Conservation (phyloP, 2,888 invertebrate genomes). For the Crioceris asparagi region DNA sequence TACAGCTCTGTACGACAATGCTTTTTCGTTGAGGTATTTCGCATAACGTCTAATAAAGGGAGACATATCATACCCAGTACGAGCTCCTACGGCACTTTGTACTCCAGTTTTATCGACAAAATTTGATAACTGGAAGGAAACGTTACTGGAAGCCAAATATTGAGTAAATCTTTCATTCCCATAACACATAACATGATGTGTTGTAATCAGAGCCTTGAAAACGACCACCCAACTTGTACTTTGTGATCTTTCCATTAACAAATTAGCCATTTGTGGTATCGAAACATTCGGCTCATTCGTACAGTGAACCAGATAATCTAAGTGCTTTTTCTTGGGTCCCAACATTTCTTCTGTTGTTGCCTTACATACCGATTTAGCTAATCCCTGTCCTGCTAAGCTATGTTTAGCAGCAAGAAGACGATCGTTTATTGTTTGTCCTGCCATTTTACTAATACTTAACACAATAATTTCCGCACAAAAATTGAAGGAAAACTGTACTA, state of each 20-base stretch:
- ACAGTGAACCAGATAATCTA: constrained; percentile 99
- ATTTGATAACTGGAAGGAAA: constrained; percentile 95
- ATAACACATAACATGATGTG: constrained; percentile 98
- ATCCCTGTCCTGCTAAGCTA: constrained; percentile 97
- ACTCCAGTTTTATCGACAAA: constrained; percentile 97
- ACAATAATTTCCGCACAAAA: too few species aligned
- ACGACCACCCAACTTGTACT: constrained; percentile 98
- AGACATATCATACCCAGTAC: constrained; percentile 92
- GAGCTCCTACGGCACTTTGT: constrained; percentile 72
- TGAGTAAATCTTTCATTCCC: constrained; percentile 99
- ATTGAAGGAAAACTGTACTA: too few species aligned
- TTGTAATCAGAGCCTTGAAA: constrained; percentile 95
- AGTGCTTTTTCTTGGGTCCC: constrained; percentile 99
- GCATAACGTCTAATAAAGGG: constrained; percentile 98
- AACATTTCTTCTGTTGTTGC: constrained; percentile 99
- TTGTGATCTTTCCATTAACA: constrained; percentile 96
- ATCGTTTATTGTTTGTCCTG: constrained; percentile 98
- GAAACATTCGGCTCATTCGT: constrained; percentile 99
- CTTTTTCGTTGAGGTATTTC: constrained; percentile 98
- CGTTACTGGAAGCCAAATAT: constrained; percentile 98
- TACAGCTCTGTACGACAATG: constrained; percentile 93
- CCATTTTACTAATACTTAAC: too few species aligned
- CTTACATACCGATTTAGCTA: constrained; percentile 99
- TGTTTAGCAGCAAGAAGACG: constrained; percentile 96
- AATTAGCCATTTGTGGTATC: constrained; percentile 97